phyloP scores from a whole-genome alignment of 1,140 invertebrate genomes.

The Conopomorpha cramerella region DNA sequence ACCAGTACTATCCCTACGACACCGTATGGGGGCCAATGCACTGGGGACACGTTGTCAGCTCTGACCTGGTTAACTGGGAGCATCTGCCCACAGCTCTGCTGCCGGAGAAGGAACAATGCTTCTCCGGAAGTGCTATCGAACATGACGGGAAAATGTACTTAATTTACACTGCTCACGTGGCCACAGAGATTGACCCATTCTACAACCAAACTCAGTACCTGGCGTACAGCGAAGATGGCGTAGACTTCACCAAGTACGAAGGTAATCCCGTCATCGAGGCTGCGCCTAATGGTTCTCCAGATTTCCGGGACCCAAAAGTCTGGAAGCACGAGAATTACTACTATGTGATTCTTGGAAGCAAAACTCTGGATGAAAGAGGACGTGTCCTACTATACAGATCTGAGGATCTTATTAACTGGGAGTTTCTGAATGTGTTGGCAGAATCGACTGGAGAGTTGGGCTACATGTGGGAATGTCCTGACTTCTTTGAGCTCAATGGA shows the following conservation, averaged over 20 bases:
- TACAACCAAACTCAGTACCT: slow-evolving; percentile 41
- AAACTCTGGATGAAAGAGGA: slow-evolving; percentile 30
- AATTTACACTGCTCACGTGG: slow-evolving; percentile 39
- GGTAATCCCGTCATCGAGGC: slow-evolving; percentile 34
- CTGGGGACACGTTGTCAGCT: slow-evolving; percentile 42
- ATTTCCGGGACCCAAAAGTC: slow-evolving; percentile 52
- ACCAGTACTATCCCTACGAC: slow-evolving; percentile 43
- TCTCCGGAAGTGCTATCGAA: slow-evolving; percentile 42
- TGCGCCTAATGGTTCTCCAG: slow-evolving; percentile 28
- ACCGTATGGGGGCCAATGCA: slow-evolving; percentile 42
- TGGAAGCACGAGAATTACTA: slow-evolving; percentile 42
- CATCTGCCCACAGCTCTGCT: slow-evolving; percentile 38
- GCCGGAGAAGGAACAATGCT: slow-evolving; percentile 44
- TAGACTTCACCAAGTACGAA: slow-evolving; percentile 38
- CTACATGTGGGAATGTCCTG: slow-evolving; percentile 53
- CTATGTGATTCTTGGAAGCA: slow-evolving; percentile 45
- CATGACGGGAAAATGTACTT: slow-evolving; percentile 25
- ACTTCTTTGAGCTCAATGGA: slow-evolving; percentile 45
- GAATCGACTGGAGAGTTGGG: slow-evolving; percentile 35
- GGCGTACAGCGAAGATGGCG: slow-evolving; percentile 35
- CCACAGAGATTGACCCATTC: slow-evolving; percentile 17
- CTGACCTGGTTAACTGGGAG: slow-evolving; percentile 42
- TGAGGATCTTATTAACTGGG: slow-evolving; percentile 34
- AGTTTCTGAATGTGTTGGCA: slow-evolving; percentile 33
- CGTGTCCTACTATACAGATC: slow-evolving; percentile 43